phyloP scores from a whole-genome alignment of 1,140 invertebrate genomes.

The Magallana angulata region DNA sequence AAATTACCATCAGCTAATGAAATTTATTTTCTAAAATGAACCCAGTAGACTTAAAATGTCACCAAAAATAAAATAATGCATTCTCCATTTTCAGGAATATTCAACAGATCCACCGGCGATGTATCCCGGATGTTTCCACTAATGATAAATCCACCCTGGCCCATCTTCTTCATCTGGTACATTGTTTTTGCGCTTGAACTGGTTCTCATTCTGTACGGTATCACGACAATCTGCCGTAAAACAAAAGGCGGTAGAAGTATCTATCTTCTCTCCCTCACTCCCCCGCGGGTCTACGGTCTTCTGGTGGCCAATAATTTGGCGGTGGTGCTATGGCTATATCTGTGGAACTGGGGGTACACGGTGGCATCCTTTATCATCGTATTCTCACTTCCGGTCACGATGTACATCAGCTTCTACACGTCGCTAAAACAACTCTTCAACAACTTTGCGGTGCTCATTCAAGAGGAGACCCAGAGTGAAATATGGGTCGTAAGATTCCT shows the following conservation, averaged over 20 bases:
- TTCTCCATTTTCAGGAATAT: constrained; percentile 66
- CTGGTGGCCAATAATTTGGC: constrained; percentile 66
- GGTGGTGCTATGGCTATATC: constrained; percentile 73
- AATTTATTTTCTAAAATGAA: neutral
- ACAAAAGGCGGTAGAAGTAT: constrained; percentile 56
- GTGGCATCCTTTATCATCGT: constrained; percentile 60
- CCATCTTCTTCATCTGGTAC: constrained; percentile 74
- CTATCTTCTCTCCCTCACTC: constrained; percentile 65
- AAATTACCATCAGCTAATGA: neutral
- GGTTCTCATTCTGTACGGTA: constrained; percentile 65
- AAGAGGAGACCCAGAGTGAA: constrained; percentile 60
- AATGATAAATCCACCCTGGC: constrained; percentile 72
- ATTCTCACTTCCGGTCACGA: constrained; percentile 60
- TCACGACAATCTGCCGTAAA: constrained; percentile 65
- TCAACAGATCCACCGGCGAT: constrained; percentile 64
- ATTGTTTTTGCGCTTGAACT: constrained; percentile 73
- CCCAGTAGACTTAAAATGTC: too few relatives aligned
- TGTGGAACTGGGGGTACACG: constrained; percentile 68
- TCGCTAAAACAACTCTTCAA: constrained; percentile 59
- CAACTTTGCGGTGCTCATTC: constrained; percentile 56
- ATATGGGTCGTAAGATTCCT: constrained; percentile 71
- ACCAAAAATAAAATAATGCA: neutral
- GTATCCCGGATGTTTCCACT: constrained; percentile 64
- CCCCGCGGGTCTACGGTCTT: constrained; percentile 58
- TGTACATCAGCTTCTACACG: constrained; percentile 67